Base-by-base conservation (phyloP, 2,888 invertebrate genomes). In the Cosmia trapezina region DNA sequence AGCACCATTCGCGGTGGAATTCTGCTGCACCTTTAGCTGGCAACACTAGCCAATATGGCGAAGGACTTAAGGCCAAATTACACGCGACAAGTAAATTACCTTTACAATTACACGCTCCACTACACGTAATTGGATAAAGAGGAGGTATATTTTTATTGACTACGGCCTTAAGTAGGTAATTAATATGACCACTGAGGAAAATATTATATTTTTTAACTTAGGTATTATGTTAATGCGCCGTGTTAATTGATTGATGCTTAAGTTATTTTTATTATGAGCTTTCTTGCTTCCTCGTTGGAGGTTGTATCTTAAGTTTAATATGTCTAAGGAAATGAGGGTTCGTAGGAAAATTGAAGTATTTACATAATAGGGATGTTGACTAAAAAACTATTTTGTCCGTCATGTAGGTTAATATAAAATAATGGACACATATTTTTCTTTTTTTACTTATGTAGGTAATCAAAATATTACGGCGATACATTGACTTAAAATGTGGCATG, bases 1-100 rank as follows among this genome's bases (percentile, higher is more conserved):
- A 56, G 17, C 17, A 17, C 2, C n/a, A 49, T 45, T 57, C 19
- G n/a, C 5, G 41, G 6, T 11, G 12, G 12, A 54, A 68, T 82
- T 62, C 51, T 43, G 41, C 11, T 56, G 60, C 53, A 61, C 49
- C 54, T 60, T 80, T 80, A 54, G 1, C 51, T 74, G 61, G 70
- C 59, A 80, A 54, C 62, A 80, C 69, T 81, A 67, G 37, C 71
- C 72, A 73, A 83, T 83, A 84, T 76, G 66, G 64, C 71, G 47
- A 19, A 69, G 56, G 43, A 53, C 51, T 76, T 73, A 76, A 67
- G 66, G 80, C 60, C 22, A 73, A 75, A 76, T 73, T 83, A 89
- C 91, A 91, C 85, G 91, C 91, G 90, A 91, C 90, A 87, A 78
- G 86, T 83, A 89, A 92, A 92, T 91, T 90, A 89, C 88, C 72